These are phyloP conservation scores for Clarias gariepinus DNA, from an alignment of 2,113 vertebrate species.

Conservation along the genomic window DNA sequence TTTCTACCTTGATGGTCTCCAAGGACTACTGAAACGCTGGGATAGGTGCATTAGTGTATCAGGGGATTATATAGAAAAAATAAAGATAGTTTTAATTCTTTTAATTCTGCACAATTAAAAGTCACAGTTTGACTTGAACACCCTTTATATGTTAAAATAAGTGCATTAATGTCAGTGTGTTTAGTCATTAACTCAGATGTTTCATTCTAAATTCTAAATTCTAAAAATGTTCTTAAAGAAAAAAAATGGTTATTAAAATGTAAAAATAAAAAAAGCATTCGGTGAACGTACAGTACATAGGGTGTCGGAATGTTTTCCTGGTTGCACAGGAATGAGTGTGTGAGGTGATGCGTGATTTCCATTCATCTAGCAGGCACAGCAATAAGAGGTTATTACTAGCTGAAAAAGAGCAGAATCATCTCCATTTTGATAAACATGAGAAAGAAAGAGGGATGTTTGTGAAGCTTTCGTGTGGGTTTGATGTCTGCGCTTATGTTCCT, in stretches of 20 bases:
- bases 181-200: not conserved
- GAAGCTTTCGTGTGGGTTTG: not conserved
- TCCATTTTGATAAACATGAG: constrained; percentile 18
- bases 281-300: not conserved
- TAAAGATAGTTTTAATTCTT: too few relatives aligned
- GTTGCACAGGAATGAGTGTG: not conserved
- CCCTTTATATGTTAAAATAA: too few relatives aligned
- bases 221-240: not conserved
- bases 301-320: not conserved
- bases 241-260: too few relatives aligned
- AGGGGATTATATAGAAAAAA: too few relatives aligned
- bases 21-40: too few relatives aligned
- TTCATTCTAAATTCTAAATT: not conserved
- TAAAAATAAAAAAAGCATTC: too few relatives aligned
- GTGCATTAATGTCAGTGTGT: not conserved
- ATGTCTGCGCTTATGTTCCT: not conserved
- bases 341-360: not conserved
- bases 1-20: too few relatives aligned
- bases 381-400: constrained; percentile 40
- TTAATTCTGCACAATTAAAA: not conserved
- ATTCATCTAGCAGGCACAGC: constrained; percentile 15
- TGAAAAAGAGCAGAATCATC: constrained; percentile 34
- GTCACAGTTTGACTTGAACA: not conserved
- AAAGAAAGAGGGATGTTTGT: constrained; percentile 9
- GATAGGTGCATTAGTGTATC: too few relatives aligned